Evolutionary conservation across 1,140 invertebrate genomes (phyloP), one percentile per base, ranked within the genome.

Genomic region (Drosophila repleta): DNA sequence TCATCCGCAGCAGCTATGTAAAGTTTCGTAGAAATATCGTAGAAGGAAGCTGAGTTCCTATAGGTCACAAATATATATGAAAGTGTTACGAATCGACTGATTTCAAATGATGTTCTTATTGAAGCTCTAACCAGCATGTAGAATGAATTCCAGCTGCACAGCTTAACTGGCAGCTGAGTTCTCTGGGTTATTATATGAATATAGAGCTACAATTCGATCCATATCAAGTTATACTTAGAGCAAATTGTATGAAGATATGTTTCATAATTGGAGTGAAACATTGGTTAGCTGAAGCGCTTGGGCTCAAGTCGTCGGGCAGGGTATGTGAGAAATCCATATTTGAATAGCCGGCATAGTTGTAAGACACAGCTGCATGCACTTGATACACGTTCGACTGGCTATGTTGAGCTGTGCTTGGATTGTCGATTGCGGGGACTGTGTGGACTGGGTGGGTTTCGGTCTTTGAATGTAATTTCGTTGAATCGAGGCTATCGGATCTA

Each of bases 301-400:
- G 1, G 4, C n/a, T 8, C 15, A 32, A 18, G n/a, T n/a, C n/a
- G n/a, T n/a, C n/a, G 11, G 37, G 41, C 2, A 69, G 58, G n/a
- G 67, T 64, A 39, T 45, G n/a, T 18, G 20, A 51, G 51, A 64
- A 63, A 48, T 43, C 6, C 67, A 64, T 70, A 64, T 64, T 64
- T 41, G 26, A 77, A 57, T 73, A 39, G 58, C 76, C 64, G 60
- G 39, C 52, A 55, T 24, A 41, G 18, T 24, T 55, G 15, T 45
- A 39, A 29, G 15, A 13, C 55, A 45, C 79, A 83, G 79, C 79
- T 82, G 79, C 79, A 83, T 82, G 79, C 74, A 82, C 74, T 82
- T 76, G 63, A 73, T 67, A 39, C 74, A 62, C 57, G 61, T 72
- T 73, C 60, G 53, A 62, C 65, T 56, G 53, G 58, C 65, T 56